Evolutionary conservation across 2,797 vertebrate species (phyloP), one percentile per base, ranked within the genome.

Genomic region (Ciconia nigra): DNA sequence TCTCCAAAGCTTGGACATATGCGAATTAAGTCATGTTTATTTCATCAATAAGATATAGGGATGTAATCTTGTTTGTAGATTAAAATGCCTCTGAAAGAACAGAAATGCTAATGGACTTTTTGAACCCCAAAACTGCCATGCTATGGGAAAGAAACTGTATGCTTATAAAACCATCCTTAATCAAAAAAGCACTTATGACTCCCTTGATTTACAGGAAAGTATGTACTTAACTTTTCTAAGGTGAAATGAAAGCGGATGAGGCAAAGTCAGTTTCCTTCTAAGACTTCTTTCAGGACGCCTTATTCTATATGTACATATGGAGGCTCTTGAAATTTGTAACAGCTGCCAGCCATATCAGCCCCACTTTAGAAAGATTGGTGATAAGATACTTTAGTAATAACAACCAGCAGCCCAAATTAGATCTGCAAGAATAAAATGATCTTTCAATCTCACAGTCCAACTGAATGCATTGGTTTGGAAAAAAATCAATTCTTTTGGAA

Each of bases 371-470:
- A 74, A 86, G 42, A 93, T 65, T 71, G 78, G 24, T 33, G 62
- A 62, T 81, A 89, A 83, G 66, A 89, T 71, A 71, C 54, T 61
- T 72, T 62, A 26, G 4, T 65, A 90, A 88, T 35, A 78, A 81
- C 73, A 95, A 82, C 62, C 49, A 94, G 49, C 54, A 84, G 46
- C 54, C 39, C 66, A 91, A 88, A 96, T 69, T 78, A 87, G 49
- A 84, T 87, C 61, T 65, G 49, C 6, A 10, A 93, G 83, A 86
- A 89, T 69, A 88, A 91, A 90, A 79, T n/a, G n/a, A 83, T 93
- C 49, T 92, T 94, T 79, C 2, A 2, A 87, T 96, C 95, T 95
- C 80, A 92, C 51, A 86, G 91, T 71, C 76, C 88, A 51, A 61
- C 29, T n/a, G 42, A 92, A 80, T 29, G 24, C n/a, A 84, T 41